Evolutionary conservation across 2,888 invertebrate genomes (phyloP), one percentile per base, ranked within the genome.

Genomic region (Reticulitermes lucifugus): DNA sequence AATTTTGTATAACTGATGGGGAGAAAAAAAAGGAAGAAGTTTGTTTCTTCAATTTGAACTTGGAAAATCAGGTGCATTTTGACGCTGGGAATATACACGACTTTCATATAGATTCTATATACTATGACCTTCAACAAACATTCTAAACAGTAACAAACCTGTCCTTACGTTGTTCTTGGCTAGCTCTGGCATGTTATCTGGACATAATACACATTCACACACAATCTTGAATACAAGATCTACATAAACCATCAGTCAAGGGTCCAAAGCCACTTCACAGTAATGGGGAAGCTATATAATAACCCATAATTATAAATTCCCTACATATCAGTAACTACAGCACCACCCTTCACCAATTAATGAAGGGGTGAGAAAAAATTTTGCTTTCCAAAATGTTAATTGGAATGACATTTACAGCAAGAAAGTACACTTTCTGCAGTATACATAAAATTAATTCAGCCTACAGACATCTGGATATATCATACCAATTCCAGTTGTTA

Each of bases 401-500:
- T 73, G 73, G 73, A 73, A 73, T 73, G 73, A 73, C 73, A 73
- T 73, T 73, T 73, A 35, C 41, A 41, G 73, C 41, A 71, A 41
- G 25, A 73, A 73, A 35, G 25, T 41, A 73, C 7, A 73, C 25
- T 65, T 71, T 71, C 71, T 73, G 73, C 41, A 73, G 73, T 35
- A 12, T 18, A 73, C 22, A 73, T 73, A 73, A 73, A 73, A 73
- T 12, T 3, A 73, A 35, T 65, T n/a, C 14, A 14, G 25, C 65
- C 55, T 55, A 18, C 4, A 55, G 55, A 55, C 5, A 55, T 4
- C 18, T 18, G 18, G 55, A 0, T 55, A 18, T 14, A 55, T 55
- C 55, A 55, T 18, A 51, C 14, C 55, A 55, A 55, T 55, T 55
- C 55, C 18, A 18, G 55, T 18, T 46, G 14, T 18, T 55, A 14